phyloP scores from a whole-genome alignment of 2,888 invertebrate genomes.

The Scrobipalpa atriplicella region DNA sequence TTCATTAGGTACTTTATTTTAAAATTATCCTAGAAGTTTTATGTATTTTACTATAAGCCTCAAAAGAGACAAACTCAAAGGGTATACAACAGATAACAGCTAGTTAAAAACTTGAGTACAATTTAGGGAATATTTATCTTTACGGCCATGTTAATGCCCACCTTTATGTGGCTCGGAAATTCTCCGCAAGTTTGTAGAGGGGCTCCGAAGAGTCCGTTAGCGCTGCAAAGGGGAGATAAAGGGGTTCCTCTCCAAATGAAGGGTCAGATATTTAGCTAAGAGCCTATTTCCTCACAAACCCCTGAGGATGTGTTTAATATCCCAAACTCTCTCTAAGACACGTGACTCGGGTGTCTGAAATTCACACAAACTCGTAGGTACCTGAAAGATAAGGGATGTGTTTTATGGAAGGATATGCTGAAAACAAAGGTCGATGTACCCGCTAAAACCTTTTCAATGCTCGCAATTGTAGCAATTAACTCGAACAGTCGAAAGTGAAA shows the following conservation, averaged over 20 bases:
- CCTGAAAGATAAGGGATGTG: slow-evolving; percentile 16
- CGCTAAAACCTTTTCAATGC: slow-evolving; percentile 51
- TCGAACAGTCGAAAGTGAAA: slow-evolving; percentile 76
- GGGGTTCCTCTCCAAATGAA: slow-evolving; percentile 36
- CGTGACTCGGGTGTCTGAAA: slow-evolving; percentile 18
- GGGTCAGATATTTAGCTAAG: slow-evolving; percentile 29
- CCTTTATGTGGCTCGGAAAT: slow-evolving; percentile 44
- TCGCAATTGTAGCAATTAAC: slow-evolving; percentile 76
- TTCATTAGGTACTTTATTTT: no score
- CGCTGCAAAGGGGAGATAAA: slow-evolving; percentile 47
- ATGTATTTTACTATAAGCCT: not conserved
- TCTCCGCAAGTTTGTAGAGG: slow-evolving; percentile 31
- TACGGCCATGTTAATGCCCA: slow-evolving; percentile 45
- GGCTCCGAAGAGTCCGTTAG: slow-evolving; percentile 17
- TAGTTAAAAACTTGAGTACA: slow-evolving; percentile 30
- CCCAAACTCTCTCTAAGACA: slow-evolving; percentile 6
- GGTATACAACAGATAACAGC: slow-evolving; percentile 15
- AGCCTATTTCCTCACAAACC: slow-evolving; percentile 22
- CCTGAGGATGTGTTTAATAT: slow-evolving; percentile 20
- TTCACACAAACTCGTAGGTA: slow-evolving; percentile 8
- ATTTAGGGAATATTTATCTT: slow-evolving; percentile 42
- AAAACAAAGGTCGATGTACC: slow-evolving; percentile 63
- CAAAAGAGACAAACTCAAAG: not conserved
- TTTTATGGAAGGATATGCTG: slow-evolving; percentile 2
- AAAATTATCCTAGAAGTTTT: no score